A percentile compares a stretch with the other conserved stretches of the same genome.
phyloP scores from a whole-genome alignment of 1,140 invertebrate genomes.

The Drosophila prosaltans region DNA sequence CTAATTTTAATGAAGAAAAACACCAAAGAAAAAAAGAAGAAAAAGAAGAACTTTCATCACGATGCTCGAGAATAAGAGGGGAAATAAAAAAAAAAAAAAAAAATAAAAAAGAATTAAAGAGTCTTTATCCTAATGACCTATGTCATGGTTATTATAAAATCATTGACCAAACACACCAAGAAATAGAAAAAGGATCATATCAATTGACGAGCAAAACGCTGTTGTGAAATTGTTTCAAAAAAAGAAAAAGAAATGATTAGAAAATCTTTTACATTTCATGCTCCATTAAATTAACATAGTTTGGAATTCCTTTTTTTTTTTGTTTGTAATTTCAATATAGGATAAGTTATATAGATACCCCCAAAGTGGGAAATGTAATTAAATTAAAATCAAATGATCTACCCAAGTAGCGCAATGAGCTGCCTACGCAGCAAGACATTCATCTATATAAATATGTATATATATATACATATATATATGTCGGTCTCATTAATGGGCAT shows the following conservation, averaged over 20 bases:
- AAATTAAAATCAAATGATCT: slow-evolving; percentile 67
- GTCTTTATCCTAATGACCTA: slow-evolving; percentile 41
- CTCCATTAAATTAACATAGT: slow-evolving; percentile 71
- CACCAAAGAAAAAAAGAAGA: slow-evolving; percentile 7
- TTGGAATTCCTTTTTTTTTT: slow-evolving; percentile 20
- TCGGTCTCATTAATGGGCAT: slow-evolving; percentile 2
- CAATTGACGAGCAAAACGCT: slow-evolving; percentile 45
- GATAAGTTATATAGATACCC: neutral
- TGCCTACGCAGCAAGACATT: slow-evolving; percentile 49
- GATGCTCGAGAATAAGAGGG: slow-evolving; percentile 62
- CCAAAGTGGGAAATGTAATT: slow-evolving; percentile 60
- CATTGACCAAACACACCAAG: slow-evolving; percentile 59
- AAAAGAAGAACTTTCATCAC: slow-evolving; percentile 62
- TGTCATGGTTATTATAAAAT: slow-evolving; percentile 62
- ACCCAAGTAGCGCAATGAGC: slow-evolving; percentile 61
- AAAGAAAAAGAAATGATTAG: neutral
- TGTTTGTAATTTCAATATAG: neutral
- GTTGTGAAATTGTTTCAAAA: slow-evolving; percentile 47
- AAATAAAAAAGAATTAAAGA: slow-evolving; percentile 28
- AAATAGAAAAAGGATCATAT: slow-evolving; percentile 40
- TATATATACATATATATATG: neutral
- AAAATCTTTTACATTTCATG: slow-evolving; percentile 64
- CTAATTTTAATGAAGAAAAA: slow-evolving; percentile 76
- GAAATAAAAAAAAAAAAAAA: slow-evolving; percentile 41
- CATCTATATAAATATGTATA: neutral